A percentile compares a stretch with the other conserved stretches of the same genome.
Evolutionary conservation across 2,888 invertebrate species (phyloP).

Genomic region (Mesorhabditis spiculigera): DNA sequence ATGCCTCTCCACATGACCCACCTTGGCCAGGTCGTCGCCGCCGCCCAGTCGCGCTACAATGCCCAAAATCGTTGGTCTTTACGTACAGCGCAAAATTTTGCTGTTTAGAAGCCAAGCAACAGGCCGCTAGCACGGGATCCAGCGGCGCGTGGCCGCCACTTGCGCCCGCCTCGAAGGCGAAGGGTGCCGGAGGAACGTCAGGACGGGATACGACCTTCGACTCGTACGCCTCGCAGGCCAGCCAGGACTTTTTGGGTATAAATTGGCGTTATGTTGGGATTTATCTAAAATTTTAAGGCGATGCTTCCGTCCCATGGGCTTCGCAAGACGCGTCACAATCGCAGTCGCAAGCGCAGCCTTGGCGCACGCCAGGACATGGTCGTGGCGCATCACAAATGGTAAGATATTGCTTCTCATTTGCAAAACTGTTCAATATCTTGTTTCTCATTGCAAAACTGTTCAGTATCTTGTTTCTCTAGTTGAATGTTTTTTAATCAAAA

Average conservation of each 20-base stretch:
- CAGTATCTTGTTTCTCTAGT: too few species aligned
- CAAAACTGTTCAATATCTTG: constrained; percentile 15
- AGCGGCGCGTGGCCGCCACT: constrained; percentile 3
- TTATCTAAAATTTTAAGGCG: neutral
- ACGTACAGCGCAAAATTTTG: neutral
- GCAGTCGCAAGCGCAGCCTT: constrained; percentile 15
- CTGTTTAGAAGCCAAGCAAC: neutral
- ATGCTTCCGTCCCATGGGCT: neutral
- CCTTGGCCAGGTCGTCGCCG: constrained; percentile 5
- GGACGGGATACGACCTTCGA: neutral
- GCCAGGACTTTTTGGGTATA: constrained; percentile 7
- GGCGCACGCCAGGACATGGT: neutral
- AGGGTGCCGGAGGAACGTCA: neutral
- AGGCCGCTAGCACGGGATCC: neutral
- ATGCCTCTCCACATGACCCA: constrained; percentile 37
- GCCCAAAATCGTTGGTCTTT: neutral
- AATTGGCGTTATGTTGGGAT: neutral
- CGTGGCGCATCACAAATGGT: constrained; percentile 4
- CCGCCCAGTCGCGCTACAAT: neutral
- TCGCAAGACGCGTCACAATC: constrained; percentile 4
- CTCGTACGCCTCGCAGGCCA: constrained; percentile 14
- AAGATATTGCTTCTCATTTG: too few species aligned
- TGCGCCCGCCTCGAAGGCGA: constrained; percentile 6
- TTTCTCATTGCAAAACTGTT: too few species aligned
- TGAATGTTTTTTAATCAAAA: too few species aligned